phyloP scores from a whole-genome alignment of 2,888 invertebrate species.

The Hyposoter dolosus region DNA sequence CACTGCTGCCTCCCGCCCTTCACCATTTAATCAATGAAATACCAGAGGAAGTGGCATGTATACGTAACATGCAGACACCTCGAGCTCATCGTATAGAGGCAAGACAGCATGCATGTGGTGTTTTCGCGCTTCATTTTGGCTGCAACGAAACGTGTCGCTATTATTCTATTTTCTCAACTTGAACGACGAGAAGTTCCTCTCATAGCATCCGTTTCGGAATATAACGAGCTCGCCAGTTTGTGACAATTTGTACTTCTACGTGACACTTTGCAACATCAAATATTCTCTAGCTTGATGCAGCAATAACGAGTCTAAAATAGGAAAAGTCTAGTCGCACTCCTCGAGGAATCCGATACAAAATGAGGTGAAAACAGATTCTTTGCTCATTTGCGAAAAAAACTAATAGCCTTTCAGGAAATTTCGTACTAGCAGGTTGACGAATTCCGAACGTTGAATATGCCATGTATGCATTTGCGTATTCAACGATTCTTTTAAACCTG shows the following conservation, averaged over 20 bases:
- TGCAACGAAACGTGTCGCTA: slow-evolving; percentile 50
- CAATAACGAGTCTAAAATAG: slow-evolving; percentile 18
- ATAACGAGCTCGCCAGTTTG: slow-evolving; percentile 26
- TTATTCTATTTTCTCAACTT: slow-evolving; percentile 66
- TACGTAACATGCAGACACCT: background rate
- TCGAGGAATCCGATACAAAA: background rate
- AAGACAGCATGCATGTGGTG: background rate
- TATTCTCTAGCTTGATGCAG: background rate
- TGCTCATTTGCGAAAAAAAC: background rate
- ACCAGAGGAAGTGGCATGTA: slow-evolving; percentile 68
- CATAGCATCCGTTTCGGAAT: slow-evolving; percentile 40
- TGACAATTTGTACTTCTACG: slow-evolving; percentile 11
- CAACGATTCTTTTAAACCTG: background rate
- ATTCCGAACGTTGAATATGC: background rate
- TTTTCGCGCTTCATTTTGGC: slow-evolving; percentile 43
- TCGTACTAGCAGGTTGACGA: too few species aligned
- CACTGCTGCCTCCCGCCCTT: background rate
- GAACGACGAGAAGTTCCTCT: slow-evolving; percentile 38
- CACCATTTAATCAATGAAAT: slow-evolving; percentile 76
- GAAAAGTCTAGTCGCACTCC: background rate
- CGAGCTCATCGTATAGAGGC: background rate
- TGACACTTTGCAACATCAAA: background rate
- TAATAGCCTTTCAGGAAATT: background rate
- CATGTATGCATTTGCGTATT: background rate
- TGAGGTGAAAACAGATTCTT: background rate